Evolutionary conservation across 2,113 vertebrate genomes (phyloP), one percentile per base, ranked within the genome.

Genomic region (Spilogale gracilis): DNA sequence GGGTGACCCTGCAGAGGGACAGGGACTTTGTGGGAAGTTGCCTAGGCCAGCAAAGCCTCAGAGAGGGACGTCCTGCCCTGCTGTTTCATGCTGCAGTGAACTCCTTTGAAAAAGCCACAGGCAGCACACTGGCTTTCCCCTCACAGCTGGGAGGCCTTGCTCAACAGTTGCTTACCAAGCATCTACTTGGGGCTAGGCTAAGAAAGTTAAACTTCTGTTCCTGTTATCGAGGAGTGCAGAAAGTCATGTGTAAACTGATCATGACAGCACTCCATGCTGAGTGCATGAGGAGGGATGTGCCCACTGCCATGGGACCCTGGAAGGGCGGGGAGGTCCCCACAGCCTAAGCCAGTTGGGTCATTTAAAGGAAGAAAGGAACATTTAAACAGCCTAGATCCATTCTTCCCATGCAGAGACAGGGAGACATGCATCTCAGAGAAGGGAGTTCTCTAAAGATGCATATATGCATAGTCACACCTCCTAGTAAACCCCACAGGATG

Each of bases 31-130:
- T 17, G 5, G 52, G 79, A 65, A 9, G 27, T 45, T 1, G 43
- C 56, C 50, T 43, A 38, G 89, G 74, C 13, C n/a, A 30, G 7
- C 25, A 4, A 1, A 58, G 52, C 73, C 63, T 91, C 6, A 0
- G 63, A 50, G 45, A 43, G 11, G 58, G 18, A 80, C 12, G 10
- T 4, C 5, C 30, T 25, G 17, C 67, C 11, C 3, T 7, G 21
- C 32, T 58, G 1, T 16, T 92, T 23, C 0, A 0, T 21, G 9
- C n/a, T 1, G 13, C 11, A 11, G n/a, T 4, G 3, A 69, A 25
- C 43, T 65, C 88, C 60, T 85, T 65, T 43, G 32, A 58, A 23
- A 67, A 76, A 85, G 20, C 16, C 54, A 2, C 23, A 11, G 32
- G 25, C 65, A 3, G 1, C 32, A 17, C n/a, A 17, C n/a, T 13